Percentiles rank a stretch among this genome's conserved stretches.
Evolutionary conservation across 2,888 invertebrate genomes (phyloP).

Genomic region (Hyposoter didymator): DNA sequence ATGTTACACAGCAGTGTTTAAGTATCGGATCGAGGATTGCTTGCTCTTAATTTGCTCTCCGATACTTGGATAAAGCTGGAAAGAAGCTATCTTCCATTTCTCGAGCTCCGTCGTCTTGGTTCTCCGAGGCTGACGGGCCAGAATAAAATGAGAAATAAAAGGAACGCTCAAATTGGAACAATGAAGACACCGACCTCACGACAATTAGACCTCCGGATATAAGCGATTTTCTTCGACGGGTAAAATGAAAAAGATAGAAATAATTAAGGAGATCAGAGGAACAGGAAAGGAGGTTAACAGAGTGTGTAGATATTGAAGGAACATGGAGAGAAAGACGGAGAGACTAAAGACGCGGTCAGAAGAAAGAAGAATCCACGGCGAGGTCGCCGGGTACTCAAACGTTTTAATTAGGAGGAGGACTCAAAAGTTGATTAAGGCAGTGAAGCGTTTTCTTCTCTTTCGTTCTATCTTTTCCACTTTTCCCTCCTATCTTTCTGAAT

Average conservation of each 20-base stretch:
- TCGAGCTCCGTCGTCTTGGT: slow-evolving; percentile 27
- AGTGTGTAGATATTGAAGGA: slow-evolving; percentile 9
- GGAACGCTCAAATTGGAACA: slow-evolving; percentile 56
- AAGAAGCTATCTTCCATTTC: slow-evolving; percentile 30
- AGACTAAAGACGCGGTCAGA: slow-evolving; percentile 31
- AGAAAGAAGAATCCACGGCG: slow-evolving; percentile 34
- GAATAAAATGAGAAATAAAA: slow-evolving; percentile 33
- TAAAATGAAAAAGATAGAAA: slow-evolving; percentile 43
- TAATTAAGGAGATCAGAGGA: slow-evolving; percentile 34
- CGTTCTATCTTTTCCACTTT: slow-evolving; percentile 41
- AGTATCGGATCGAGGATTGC: slow-evolving; percentile 45
- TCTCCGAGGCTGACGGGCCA: slow-evolving; percentile 8
- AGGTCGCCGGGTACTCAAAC: slow-evolving; percentile 68
- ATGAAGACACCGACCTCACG: slow-evolving; percentile 54
- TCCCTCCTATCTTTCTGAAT: slow-evolving; percentile 24
- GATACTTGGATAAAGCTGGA: slow-evolving; percentile 46
- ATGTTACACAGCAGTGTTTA: not conserved
- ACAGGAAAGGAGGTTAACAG: slow-evolving; percentile 26
- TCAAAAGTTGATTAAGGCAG: slow-evolving; percentile 69
- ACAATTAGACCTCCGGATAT: slow-evolving; percentile 56
- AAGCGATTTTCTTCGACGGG: slow-evolving; percentile 52
- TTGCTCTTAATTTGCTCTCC: slow-evolving; percentile 41
- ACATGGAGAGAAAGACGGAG: not conserved
- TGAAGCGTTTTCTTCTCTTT: slow-evolving; percentile 38
- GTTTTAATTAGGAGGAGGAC: slow-evolving; percentile 74